Base-by-base conservation (phyloP, 1,140 invertebrate species). In the Cydia amplana region DNA sequence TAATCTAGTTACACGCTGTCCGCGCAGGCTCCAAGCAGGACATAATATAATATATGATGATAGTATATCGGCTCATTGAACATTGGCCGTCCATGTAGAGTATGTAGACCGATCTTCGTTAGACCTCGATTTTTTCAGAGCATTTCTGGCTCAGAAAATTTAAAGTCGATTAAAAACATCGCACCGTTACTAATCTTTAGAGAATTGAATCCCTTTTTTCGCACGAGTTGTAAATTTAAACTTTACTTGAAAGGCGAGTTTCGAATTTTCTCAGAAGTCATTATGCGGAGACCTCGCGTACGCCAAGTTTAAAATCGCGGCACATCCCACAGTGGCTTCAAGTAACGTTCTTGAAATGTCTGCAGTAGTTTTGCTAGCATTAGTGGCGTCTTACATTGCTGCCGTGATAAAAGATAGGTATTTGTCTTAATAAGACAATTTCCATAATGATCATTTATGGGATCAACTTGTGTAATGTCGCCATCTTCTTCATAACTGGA, bases 201-300 rank as follows among this genome's bases (percentile, higher is more conserved):
- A 28, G 65, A 70, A 36, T 70, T 36, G 32, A 40, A 70, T 36
- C 43, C 28, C 28, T 70, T 70, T 70, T 32, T 40, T 70, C 4
- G 65, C 18, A 43, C 14, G 65, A 70, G 65, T 70, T 70, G 32
- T 70, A 70, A 70, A 70, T 70, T 70, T 70, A 70, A 84, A 84
- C 84, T 80, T 80, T 75, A 73, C 80, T 82, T 77, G 72, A 75
- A 82, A 75, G 32, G 65, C 6, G 65, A 70, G 32, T 70, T 70
- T 70, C 28, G 65, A 70, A 70, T 75, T 79, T 63, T 73, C 28
- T 14, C 20, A 46, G 46, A 32, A 79, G 64, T 79, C 75, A 75
- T 79, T 79, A 79, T 79, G 78, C 75, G 76, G 76, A 75, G 75
- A 74, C 51, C 28, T 73, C 76, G 32, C 49, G 70, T 75, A 73